phyloP scores from a whole-genome alignment of 2,113 vertebrate genomes.

The Lamprologus tigripictilis region DNA sequence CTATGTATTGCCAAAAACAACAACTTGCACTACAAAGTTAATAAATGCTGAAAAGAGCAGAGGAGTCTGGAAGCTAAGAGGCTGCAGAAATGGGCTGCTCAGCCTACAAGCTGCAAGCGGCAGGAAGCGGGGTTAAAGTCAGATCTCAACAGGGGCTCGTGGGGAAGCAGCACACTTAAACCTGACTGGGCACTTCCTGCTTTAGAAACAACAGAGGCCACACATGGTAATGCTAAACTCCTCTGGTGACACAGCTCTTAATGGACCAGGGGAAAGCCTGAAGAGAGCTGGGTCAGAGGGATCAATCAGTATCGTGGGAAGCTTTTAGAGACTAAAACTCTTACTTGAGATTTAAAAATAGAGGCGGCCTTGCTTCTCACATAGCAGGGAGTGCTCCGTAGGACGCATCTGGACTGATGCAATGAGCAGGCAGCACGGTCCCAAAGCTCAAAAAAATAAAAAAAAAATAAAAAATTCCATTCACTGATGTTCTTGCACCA shows the following conservation, averaged over 20 bases:
- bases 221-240: slow-evolving; percentile 50
- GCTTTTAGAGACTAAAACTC: slow-evolving; percentile 62
- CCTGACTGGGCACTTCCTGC: slow-evolving; percentile 63
- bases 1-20: neutral
- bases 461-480: neutral
- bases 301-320: slow-evolving; percentile 69
- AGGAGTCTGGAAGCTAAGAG: neutral
- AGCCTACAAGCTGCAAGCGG: slow-evolving; percentile 2
- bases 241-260: slow-evolving; percentile 56
- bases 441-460: neutral
- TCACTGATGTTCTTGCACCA: neutral
- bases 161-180: slow-evolving; percentile 39
- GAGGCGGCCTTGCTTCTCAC: slow-evolving; percentile 28
- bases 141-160: slow-evolving; percentile 56
- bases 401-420: slow-evolving; percentile 31
- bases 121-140: slow-evolving; percentile 43
- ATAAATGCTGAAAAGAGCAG: neutral
- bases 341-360: slow-evolving; percentile 63
- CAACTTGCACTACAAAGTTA: neutral
- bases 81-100: neutral
- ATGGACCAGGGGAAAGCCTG: slow-evolving; percentile 55
- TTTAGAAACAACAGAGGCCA: slow-evolving; percentile 39
- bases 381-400: slow-evolving; percentile 14
- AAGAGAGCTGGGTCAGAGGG: slow-evolving; percentile 35
- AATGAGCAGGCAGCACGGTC: neutral